Conservation (phyloP, 1,140 invertebrate genomes). For the Lepeophtheirus salmonis region DNA sequence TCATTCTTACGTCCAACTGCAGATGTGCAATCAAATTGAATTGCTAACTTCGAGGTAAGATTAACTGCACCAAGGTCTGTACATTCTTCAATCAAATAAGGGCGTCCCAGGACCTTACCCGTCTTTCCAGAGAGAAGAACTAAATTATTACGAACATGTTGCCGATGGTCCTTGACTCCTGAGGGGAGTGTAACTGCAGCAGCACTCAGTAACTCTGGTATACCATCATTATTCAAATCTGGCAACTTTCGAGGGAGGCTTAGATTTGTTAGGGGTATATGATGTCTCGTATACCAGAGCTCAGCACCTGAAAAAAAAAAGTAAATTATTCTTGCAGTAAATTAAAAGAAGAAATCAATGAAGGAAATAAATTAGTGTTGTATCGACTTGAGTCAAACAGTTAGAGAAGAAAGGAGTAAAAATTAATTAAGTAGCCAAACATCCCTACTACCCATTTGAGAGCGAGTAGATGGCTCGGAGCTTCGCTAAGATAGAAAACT, state of each 20-base stretch:
- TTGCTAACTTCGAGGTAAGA: neutral
- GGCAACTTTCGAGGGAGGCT: neutral
- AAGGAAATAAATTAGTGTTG: too few relatives aligned
- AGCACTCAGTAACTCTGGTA: conserved; percentile 1
- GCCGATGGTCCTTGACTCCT: conserved; percentile 1
- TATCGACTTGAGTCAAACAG: too few relatives aligned
- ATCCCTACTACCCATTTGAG: too few relatives aligned
- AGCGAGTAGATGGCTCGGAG: too few relatives aligned
- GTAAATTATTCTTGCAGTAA: too few relatives aligned
- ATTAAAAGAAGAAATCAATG: too few relatives aligned
- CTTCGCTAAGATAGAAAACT: too few relatives aligned
- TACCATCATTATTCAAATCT: neutral
- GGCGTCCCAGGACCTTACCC: neutral
- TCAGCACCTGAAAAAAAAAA: neutral
- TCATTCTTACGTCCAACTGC: neutral
- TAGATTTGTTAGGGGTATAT: conserved; percentile 2
- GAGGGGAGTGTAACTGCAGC: conserved; percentile 1
- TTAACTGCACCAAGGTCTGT: conserved; percentile 3
- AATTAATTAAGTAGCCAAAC: too few relatives aligned
- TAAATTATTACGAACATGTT: neutral
- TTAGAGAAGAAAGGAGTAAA: too few relatives aligned
- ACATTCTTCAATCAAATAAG: neutral
- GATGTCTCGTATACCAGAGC: neutral
- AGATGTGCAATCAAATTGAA: conserved; percentile 1
- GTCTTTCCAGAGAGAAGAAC: neutral